Conservation (phyloP, 2,113 vertebrate genomes). For the Laterallus jamaicensis region DNA sequence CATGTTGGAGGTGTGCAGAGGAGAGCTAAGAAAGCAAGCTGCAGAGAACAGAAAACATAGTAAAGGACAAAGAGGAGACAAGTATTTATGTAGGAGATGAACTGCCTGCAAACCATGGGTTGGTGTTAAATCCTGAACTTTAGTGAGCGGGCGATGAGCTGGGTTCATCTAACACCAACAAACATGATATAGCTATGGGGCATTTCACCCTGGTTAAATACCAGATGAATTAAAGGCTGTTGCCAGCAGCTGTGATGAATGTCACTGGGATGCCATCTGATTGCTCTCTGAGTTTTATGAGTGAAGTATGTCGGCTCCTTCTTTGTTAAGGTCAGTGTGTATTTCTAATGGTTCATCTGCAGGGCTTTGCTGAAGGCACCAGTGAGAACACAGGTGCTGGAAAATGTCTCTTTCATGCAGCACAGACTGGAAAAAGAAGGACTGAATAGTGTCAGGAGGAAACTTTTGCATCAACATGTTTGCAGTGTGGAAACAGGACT, state of each 20-base stretch:
- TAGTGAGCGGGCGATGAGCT: constrained; percentile 64
- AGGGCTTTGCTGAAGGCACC: constrained; percentile 74
- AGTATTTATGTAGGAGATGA: constrained; percentile 33
- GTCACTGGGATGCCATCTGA: constrained; percentile 76
- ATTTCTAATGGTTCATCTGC: constrained; percentile 79
- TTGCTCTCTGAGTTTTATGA: constrained; percentile 73
- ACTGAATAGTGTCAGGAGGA: constrained; percentile 48
- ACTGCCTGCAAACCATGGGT: constrained; percentile 53
- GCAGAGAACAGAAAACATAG: constrained; percentile 1
- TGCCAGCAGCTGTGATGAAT: constrained; percentile 78
- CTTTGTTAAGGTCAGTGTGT: constrained; percentile 75
- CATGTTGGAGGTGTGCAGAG: background rate
- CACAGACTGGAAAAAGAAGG: background rate
- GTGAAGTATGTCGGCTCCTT: constrained; percentile 72
- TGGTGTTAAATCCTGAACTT: constrained; percentile 78
- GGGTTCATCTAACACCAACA: constrained; percentile 78
- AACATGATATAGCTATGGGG: constrained; percentile 75
- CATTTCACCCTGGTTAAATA: constrained; percentile 78
- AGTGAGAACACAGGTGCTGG: constrained; percentile 66
- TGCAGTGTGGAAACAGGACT: background rate
- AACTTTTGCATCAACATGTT: constrained; percentile 3
- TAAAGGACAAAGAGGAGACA: constrained; percentile 55
- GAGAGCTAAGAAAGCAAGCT: background rate
- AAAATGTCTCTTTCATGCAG: constrained; percentile 70
- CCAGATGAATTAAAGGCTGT: constrained; percentile 80